Evolutionary conservation across 1,140 invertebrate genomes (phyloP).

Genomic region (Euborellia annulipes): DNA sequence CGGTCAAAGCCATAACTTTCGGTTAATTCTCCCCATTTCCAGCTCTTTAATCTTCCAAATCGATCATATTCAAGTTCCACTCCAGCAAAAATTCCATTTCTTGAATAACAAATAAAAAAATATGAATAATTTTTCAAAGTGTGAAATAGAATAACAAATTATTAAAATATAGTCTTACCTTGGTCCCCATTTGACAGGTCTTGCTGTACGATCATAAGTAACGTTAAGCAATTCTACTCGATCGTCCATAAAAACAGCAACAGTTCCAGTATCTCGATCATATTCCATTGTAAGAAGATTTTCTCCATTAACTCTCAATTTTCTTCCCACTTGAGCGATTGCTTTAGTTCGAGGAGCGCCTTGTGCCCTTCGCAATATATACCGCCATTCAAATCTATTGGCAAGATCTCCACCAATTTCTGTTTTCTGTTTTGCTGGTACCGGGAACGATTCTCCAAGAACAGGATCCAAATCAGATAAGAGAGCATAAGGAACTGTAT

Average conservation of each 20-base stretch:
- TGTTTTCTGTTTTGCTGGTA: conserved; percentile 75
- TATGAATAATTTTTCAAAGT: background rate
- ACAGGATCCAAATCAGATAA: conserved; percentile 67
- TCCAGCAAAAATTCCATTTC: conserved; percentile 62
- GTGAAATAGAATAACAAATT: too few species aligned
- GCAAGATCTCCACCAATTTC: conserved; percentile 74
- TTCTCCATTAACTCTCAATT: conserved; percentile 76
- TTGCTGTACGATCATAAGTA: conserved; percentile 78
- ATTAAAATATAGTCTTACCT: conserved; percentile 27
- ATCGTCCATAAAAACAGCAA: conserved; percentile 80
- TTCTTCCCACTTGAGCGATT: conserved; percentile 65
- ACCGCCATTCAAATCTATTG: conserved; percentile 89
- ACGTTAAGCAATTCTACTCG: conserved; percentile 77
- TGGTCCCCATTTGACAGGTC: conserved; percentile 77
- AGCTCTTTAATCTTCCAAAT: conserved; percentile 73
- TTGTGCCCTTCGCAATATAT: conserved; percentile 57
- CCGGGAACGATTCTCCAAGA: conserved; percentile 73
- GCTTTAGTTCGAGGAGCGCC: conserved; percentile 33
- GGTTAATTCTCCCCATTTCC: conserved; percentile 81
- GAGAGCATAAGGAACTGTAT: conserved; percentile 70
- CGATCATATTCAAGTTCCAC: conserved; percentile 86
- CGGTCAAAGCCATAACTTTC: conserved; percentile 80
- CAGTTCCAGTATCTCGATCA: conserved; percentile 72
- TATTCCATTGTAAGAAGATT: conserved; percentile 84
- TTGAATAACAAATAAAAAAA: conserved; percentile 9